Conservation (phyloP, 2,797 vertebrate species). For the Phalloptychus januarius region DNA sequence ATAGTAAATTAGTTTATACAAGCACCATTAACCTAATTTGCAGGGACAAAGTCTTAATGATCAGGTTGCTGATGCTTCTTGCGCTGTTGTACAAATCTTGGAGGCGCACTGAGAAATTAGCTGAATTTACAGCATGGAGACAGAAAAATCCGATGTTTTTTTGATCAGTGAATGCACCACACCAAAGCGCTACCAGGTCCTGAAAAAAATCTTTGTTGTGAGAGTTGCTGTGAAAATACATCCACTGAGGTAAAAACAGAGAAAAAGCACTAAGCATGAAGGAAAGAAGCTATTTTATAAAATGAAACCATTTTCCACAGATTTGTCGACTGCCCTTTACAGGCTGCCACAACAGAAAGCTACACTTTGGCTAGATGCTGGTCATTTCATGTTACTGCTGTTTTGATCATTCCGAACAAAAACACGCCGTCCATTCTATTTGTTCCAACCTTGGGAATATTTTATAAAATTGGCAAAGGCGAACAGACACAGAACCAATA, state of each 20-base stretch:
- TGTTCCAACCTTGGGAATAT: not conserved
- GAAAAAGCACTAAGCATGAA: not conserved
- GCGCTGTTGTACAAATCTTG: slow-evolving; percentile 11
- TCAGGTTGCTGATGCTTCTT: slow-evolving; percentile 26
- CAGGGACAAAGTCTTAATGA: slow-evolving; percentile 52
- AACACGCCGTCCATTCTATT: not conserved
- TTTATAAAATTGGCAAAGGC: not conserved
- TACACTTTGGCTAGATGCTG: not conserved
- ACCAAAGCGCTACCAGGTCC: not conserved
- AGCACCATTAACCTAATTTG: slow-evolving; percentile 44
- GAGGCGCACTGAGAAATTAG: not conserved
- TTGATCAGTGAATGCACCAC: not conserved
- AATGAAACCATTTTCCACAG: not conserved
- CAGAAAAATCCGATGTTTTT: not conserved
- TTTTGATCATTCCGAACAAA: not conserved
- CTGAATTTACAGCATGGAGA: not conserved
- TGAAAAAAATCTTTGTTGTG: not conserved
- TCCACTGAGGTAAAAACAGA: not conserved
- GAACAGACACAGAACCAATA: not conserved
- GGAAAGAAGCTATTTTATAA: not conserved
- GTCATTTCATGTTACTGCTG: not conserved
- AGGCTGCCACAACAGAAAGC: not conserved
- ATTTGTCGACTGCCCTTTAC: not conserved
- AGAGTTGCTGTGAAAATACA: not conserved
- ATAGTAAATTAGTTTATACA: slow-evolving; percentile 42